These are phyloP conservation scores for Motacilla tschutschensis DNA, from an alignment of 2,113 vertebrate species.

Conservation along the genomic window DNA sequence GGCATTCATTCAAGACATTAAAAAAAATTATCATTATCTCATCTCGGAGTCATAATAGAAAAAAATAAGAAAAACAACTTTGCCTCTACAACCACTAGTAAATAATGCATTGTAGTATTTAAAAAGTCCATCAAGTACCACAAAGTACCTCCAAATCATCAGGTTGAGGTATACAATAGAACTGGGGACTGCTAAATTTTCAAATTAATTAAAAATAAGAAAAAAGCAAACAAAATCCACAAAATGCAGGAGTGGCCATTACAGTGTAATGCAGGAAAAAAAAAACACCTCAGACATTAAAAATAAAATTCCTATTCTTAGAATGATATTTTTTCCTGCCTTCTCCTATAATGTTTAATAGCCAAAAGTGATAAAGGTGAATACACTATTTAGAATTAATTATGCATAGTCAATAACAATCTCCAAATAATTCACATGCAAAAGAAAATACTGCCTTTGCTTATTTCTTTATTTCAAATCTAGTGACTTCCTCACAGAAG, in stretches of 20 bases:
- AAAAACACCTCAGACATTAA: background rate
- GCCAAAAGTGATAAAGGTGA: background rate
- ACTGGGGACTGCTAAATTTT: background rate
- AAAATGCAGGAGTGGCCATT: background rate
- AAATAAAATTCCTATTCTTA: background rate
- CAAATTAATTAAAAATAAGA: background rate
- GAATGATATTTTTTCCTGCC: rapidly evolving
- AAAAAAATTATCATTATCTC: constrained; percentile 84
- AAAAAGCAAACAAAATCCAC: background rate
- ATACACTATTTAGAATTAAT: background rate
- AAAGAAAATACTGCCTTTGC: background rate
- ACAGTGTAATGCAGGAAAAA: background rate
- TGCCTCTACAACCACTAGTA: constrained; percentile 26
- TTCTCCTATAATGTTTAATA: background rate
- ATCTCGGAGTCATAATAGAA: constrained; percentile 71
- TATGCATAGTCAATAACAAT: background rate
- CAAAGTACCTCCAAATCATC: background rate
- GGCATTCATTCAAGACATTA: constrained; percentile 79
- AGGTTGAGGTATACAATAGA: background rate
- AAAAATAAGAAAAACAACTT: constrained; percentile 63
- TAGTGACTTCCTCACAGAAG: background rate
- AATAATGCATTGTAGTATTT: constrained; percentile 37
- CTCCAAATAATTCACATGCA: background rate
- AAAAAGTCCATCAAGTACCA: background rate
- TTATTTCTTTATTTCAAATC: background rate